Conservation (phyloP, 2,113 vertebrate species). For the Sarotherodon lohbergeri region DNA sequence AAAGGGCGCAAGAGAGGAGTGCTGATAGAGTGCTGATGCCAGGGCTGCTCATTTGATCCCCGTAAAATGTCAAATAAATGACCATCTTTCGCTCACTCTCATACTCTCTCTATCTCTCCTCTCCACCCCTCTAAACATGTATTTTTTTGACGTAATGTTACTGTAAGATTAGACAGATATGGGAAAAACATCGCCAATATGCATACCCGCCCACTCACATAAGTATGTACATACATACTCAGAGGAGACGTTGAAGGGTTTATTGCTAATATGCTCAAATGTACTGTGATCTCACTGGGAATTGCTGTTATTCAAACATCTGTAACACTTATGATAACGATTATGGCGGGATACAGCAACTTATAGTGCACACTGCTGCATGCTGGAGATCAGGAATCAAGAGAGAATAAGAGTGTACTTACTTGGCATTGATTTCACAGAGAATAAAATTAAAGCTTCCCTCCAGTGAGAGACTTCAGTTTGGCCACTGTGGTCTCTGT, state of each 20-base stretch:
- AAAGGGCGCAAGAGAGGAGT: slow-evolving; percentile 34
- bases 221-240: background rate
- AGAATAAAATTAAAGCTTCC: background rate
- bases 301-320: background rate
- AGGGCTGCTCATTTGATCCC: slow-evolving; percentile 35
- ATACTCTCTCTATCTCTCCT: background rate
- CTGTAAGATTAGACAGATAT: slow-evolving; percentile 55
- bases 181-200: slow-evolving; percentile 7
- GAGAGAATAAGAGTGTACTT: background rate
- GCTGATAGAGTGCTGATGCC: slow-evolving; percentile 56
- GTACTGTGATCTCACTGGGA: background rate
- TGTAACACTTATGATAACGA: background rate
- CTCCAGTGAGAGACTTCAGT: background rate
- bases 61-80: background rate
- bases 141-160: slow-evolving; percentile 36
- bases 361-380: background rate
- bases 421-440: background rate
- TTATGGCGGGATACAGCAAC: background rate
- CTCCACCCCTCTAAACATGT: background rate
- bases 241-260: background rate
- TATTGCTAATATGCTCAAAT: slow-evolving; percentile 13
- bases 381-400: background rate
- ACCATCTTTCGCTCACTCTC: background rate
- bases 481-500: slow-evolving; percentile 1
- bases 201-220: background rate